Evolutionary conservation across 2,888 invertebrate species (phyloP).

Genomic region (Acheta domesticus): DNA sequence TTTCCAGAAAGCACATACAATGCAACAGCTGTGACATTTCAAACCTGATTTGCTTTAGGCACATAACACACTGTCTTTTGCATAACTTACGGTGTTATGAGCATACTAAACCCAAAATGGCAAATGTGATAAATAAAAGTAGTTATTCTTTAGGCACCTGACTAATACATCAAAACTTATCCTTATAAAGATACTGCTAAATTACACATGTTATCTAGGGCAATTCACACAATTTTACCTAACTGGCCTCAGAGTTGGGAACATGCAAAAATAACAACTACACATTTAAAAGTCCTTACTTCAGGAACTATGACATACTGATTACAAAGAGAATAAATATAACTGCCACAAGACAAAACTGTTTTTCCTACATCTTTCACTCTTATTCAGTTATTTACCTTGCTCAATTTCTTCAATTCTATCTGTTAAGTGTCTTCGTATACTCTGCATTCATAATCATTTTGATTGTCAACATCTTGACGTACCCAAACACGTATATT

Average conservation of each 20-base stretch:
- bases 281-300: too few species aligned
- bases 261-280: too few species aligned
- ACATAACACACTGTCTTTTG: background rate
- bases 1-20: background rate
- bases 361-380: background rate
- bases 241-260: too few species aligned
- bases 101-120: too few species aligned
- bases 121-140: too few species aligned
- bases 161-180: too few species aligned
- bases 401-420: slow-evolving; percentile 30
- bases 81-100: too few species aligned
- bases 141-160: too few species aligned
- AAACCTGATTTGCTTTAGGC: background rate
- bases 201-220: too few species aligned
- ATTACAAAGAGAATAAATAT: background rate
- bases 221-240: too few species aligned
- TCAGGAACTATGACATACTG: background rate
- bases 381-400: slow-evolving; percentile 27
- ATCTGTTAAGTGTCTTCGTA: slow-evolving; percentile 25
- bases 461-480: slow-evolving; percentile 37
- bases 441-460: slow-evolving; percentile 28
- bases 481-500: slow-evolving; percentile 39
- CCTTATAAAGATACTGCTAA: too few species aligned
- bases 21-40: background rate
- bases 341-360: background rate